Evolutionary conservation across 2,113 vertebrate species (phyloP), one percentile per base, ranked within the genome.

Genomic region (Grus americana): DNA sequence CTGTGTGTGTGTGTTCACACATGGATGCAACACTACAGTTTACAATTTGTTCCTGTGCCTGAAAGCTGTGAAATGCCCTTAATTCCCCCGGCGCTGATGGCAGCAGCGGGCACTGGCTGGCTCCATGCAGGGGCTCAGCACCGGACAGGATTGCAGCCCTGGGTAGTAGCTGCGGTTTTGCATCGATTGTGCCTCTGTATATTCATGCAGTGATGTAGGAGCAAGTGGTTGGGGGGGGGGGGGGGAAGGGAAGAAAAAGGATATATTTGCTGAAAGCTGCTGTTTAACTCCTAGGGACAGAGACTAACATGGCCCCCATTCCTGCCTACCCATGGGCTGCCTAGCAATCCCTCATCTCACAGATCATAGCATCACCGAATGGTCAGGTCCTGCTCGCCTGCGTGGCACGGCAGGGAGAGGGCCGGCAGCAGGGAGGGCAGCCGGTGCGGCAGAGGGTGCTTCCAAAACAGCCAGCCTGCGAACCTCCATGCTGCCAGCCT

Each of bases 51-150:
- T 86, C 71, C 91, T 86, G 59, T 26, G 86, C 59, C 76, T 86
- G 57, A 95, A 91, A 96, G 76, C 86, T 96, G 93, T 80, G 88
- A 94, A 92, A 90, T 81, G 83, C 79, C 79, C 90, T 59, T 21
- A 86, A 84, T 86, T 80, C 72, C 86, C 47, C 50, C 3, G 1
- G 58, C 14, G 14, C 61, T 26, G 86, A 75, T 38, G 93, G 78
- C 62, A 71, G 8, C 67, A 66, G 59, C 4, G 24, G 79, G 91
- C 71, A 52, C 44, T 0, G 73, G 18, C 59, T 61, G 47, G 67
- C 73, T 91, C 61, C 4, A 4, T 1, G 42, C 72, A 3, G 38
- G 26, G 34, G 20, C 58, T 92, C 74, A 38, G 70, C 93, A 62
- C 67, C 16, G 0, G 32, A 4, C 74, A 62, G 86, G 75, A 86